A percentile compares a stretch with the other conserved stretches of the same genome.
These are phyloP conservation scores for Spodoptera picta DNA, from an alignment of 2,888 invertebrate genomes.

Conservation along the genomic window DNA sequence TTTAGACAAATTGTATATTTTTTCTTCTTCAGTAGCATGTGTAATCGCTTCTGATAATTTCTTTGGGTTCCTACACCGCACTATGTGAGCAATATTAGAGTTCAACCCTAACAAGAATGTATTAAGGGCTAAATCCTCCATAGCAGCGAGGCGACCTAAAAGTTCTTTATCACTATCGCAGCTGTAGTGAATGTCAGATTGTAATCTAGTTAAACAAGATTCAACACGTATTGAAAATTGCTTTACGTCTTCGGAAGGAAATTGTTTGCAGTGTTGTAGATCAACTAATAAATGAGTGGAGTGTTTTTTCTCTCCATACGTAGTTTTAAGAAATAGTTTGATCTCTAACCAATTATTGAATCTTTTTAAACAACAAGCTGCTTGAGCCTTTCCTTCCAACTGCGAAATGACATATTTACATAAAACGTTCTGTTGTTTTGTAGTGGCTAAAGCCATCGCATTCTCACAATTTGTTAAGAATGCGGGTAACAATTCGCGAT, in stretches of 20 bases:
- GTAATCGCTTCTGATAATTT: too few relatives aligned
- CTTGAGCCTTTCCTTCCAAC: not conserved
- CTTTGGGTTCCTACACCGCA: too few relatives aligned
- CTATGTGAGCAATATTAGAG: too few relatives aligned
- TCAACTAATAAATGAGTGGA: not conserved
- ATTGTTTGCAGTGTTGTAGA: not conserved
- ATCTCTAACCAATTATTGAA: not conserved
- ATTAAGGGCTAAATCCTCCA: too few relatives aligned
- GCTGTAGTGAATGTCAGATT: too few relatives aligned
- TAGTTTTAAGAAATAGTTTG: not conserved
- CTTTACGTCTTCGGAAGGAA: not conserved
- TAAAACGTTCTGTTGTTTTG: not conserved
- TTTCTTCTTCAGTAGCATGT: too few relatives aligned
- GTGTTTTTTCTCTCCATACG: conserved; percentile 1
- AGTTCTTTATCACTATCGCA: too few relatives aligned
- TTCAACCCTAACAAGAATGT: too few relatives aligned
- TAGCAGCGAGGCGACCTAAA: too few relatives aligned
- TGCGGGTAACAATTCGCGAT: not conserved
- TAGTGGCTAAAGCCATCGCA: not conserved
- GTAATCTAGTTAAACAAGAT: not conserved
- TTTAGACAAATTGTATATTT: not conserved
- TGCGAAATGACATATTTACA: conserved; percentile 4
- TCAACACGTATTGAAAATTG: not conserved
- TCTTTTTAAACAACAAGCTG: not conserved
- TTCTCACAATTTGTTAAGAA: conserved; percentile 1